Percentiles rank a stretch among this genome's conserved stretches.
Evolutionary conservation across 2,113 vertebrate species (phyloP).

Genomic region (Neotragus pygmaeus): DNA sequence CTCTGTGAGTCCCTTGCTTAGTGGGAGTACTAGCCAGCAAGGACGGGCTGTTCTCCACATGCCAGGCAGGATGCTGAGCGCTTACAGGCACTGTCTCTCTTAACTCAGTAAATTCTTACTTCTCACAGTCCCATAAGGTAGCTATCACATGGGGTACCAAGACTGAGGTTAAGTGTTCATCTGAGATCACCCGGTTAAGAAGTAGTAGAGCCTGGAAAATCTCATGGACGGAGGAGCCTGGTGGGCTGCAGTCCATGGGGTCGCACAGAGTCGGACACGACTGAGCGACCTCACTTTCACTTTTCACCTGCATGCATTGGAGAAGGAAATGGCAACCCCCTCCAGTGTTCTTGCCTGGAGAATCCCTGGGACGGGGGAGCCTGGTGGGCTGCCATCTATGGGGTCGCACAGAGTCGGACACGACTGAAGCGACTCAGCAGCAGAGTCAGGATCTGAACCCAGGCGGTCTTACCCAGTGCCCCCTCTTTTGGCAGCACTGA

Average conservation of each 20-base stretch:
- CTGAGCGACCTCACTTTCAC: too few species aligned
- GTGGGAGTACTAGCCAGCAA: background rate
- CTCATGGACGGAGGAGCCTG: too few species aligned
- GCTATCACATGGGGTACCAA: background rate
- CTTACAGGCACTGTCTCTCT: background rate
- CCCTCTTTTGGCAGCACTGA: background rate
- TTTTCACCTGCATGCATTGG: too few species aligned
- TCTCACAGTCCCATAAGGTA: background rate
- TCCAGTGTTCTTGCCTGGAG: too few species aligned
- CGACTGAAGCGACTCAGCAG: too few species aligned
- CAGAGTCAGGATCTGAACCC: background rate
- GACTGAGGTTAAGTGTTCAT: background rate
- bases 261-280: too few species aligned
- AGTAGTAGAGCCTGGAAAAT: too few species aligned
- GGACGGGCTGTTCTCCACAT: background rate
- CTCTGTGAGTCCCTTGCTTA: background rate
- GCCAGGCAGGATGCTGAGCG: background rate
- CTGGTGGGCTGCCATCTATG: too few species aligned
- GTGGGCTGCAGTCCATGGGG: too few species aligned
- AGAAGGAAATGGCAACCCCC: too few species aligned
- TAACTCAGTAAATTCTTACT: background rate
- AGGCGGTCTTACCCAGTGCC: background rate
- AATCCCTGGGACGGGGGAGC: too few species aligned
- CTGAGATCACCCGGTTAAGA: background rate
- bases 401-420: too few species aligned